phyloP scores from a whole-genome alignment of 2,113 vertebrate species.

The Antechinus stuartii region DNA sequence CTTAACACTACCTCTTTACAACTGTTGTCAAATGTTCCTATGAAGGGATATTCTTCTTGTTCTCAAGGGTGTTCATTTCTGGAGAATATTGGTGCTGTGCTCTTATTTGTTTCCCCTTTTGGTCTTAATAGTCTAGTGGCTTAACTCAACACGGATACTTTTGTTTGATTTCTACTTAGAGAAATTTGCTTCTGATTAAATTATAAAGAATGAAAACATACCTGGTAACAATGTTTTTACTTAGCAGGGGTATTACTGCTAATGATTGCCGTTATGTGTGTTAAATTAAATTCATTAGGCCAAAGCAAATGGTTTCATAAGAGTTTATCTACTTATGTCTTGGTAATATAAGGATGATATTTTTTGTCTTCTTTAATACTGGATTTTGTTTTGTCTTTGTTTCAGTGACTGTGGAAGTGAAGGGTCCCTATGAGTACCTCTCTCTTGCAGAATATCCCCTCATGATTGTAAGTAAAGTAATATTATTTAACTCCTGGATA shows the following conservation, averaged over 20 bases:
- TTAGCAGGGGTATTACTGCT: background rate
- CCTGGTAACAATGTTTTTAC: background rate
- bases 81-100: background rate
- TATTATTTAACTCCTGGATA: slow-evolving; percentile 35
- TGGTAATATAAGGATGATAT: slow-evolving; percentile 40
- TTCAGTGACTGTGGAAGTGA: slow-evolving; percentile 94
- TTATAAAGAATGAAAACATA: background rate
- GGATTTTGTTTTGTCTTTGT: slow-evolving; percentile 77
- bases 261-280: background rate
- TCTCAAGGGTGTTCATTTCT: slow-evolving; percentile 1
- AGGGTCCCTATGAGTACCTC: slow-evolving; percentile 93
- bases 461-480: slow-evolving; percentile 91
- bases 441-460: slow-evolving; percentile 95
- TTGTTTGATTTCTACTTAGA: background rate
- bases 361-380: slow-evolving; percentile 64
- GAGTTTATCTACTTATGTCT: slow-evolving; percentile 43
- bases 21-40: slow-evolving; percentile 35
- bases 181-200: background rate
- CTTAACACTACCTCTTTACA: slow-evolving; percentile 16
- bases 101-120: background rate
- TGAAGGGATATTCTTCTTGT: slow-evolving; percentile 21
- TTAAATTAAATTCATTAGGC: slow-evolving; percentile 7
- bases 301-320: slow-evolving; percentile 30
- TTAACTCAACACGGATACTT: background rate
- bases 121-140: background rate